Evolutionary conservation across 2,113 vertebrate species (phyloP), one percentile per base, ranked within the genome.

Genomic region (Siniperca knerii): DNA sequence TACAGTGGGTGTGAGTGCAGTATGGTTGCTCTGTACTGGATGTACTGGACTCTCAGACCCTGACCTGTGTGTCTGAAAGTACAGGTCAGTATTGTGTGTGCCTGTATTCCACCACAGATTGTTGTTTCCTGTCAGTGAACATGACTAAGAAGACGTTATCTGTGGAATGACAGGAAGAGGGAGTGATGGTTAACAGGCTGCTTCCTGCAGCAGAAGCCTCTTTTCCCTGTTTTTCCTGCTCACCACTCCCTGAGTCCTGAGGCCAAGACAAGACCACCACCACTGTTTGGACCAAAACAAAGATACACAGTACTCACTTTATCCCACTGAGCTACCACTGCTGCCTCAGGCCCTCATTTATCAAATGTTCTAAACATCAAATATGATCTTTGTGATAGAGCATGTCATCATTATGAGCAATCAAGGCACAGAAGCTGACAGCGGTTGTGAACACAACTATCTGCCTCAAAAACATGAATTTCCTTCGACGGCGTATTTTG

Each of bases 111-210:
- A 67, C n/a, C 23, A 37, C 23, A 61, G 74, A 84, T 77, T 92
- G 88, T 90, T 87, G 85, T 85, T 92, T 94, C 82, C 87, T 90
- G 66, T 79, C 15, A 50, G 50, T 20, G 74, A 82, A 79, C 89
- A 33, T 65, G 75, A 75, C 70, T 67, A 72, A 72, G 81, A 78
- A 72, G 78, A 85, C 73, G 72, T 77, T 92, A 93, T 94, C 93
- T 90, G 21, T 55, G 61, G 80, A 85, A 85, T 82, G 73, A 74
- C 90, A 90, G 90, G 92, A 93, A 91, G 83, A 85, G 82, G 84
- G 87, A 88, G 88, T 75, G 64, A 84, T 61, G 58, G 84, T 92
- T 91, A 82, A 90, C 86, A 87, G 37, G 70, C 66, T 4, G 73
- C 86, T 91, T 92, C 91, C 90, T 80, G 55, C 62, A 64, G 48